A percentile compares a stretch with the other conserved stretches of the same genome.
Evolutionary conservation across 2,113 vertebrate genomes (phyloP).

Genomic region (Noturus placidus): DNA sequence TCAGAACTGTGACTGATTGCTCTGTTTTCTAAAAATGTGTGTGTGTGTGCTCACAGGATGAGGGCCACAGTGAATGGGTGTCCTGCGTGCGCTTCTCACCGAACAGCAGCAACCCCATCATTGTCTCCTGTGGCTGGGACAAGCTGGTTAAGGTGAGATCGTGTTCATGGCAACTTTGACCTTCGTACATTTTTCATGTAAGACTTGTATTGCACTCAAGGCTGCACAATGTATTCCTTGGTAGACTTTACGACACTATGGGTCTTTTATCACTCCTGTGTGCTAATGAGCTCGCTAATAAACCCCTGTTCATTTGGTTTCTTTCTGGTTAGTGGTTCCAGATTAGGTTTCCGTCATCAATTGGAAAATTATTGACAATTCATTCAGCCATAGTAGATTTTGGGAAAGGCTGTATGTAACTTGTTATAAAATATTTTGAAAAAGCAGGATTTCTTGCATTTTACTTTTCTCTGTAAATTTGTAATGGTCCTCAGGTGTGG

Average conservation of each 20-base stretch:
- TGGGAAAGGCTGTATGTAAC: background rate
- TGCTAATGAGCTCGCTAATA: background rate
- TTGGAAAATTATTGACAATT: background rate
- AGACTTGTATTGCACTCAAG: background rate
- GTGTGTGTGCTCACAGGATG: slow-evolving; percentile 75
- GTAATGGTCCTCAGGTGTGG: slow-evolving; percentile 80
- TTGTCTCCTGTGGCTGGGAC: slow-evolving; percentile 98
- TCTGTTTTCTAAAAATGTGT: background rate
- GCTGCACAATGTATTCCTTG: background rate
- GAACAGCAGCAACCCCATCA: slow-evolving; percentile 98
- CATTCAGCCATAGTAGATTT: background rate
- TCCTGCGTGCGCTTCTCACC: slow-evolving; percentile 96
- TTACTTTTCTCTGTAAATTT: background rate
- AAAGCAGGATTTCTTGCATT: background rate
- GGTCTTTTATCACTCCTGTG: background rate
- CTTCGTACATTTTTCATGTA: background rate
- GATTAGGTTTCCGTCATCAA: background rate
- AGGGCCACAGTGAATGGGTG: slow-evolving; percentile 91
- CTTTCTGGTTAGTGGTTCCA: background rate
- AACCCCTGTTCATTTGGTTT: background rate
- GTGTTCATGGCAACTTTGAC: background rate
- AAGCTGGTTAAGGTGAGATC: slow-evolving; percentile 89
- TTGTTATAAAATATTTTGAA: background rate
- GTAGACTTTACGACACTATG: background rate
- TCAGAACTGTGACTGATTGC: background rate